Evolutionary conservation across 2,888 invertebrate species (phyloP).

Genomic region (Asteroscopus sphinx): DNA sequence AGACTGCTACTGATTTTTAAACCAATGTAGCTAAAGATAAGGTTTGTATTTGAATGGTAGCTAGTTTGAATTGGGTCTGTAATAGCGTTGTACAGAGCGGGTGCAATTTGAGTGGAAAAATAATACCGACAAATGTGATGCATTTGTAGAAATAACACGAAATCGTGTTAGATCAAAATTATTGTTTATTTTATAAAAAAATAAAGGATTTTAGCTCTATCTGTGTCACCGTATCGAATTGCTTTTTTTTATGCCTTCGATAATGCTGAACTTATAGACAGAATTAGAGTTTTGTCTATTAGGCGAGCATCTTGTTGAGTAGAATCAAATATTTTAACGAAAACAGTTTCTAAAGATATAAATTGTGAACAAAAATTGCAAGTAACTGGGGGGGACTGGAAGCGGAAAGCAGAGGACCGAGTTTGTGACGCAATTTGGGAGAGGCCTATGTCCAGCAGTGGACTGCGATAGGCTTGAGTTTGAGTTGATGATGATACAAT

Average conservation of each 20-base stretch:
- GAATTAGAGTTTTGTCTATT: too few relatives aligned
- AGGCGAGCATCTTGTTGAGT: too few relatives aligned
- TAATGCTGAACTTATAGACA: too few relatives aligned
- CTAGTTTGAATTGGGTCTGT: slow-evolving; percentile 46
- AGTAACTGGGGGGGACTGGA: too few relatives aligned
- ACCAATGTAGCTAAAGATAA: slow-evolving; percentile 7
- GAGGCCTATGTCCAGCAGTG: too few relatives aligned
- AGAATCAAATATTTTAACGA: too few relatives aligned
- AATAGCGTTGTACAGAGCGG: slow-evolving; percentile 62
- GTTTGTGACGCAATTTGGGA: too few relatives aligned
- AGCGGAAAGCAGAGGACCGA: too few relatives aligned
- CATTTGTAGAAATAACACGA: slow-evolving; percentile 82
- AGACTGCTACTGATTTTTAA: slow-evolving; percentile 30
- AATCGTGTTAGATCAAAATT: slow-evolving; percentile 66
- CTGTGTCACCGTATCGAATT: neutral
- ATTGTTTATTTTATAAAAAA: slow-evolving; percentile 41
- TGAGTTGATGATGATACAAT: too few relatives aligned
- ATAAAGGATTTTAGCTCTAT: slow-evolving; percentile 10
- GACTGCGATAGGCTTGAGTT: too few relatives aligned
- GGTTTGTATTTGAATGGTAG: slow-evolving; percentile 49
- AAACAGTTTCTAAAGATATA: too few relatives aligned
- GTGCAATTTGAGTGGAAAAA: slow-evolving; percentile 82
- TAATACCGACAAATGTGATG: slow-evolving; percentile 80
- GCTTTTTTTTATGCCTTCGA: neutral
- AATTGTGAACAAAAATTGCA: too few relatives aligned